Base-by-base conservation (phyloP, 1,140 invertebrate species). In the Dendrolimus kikuchii region DNA sequence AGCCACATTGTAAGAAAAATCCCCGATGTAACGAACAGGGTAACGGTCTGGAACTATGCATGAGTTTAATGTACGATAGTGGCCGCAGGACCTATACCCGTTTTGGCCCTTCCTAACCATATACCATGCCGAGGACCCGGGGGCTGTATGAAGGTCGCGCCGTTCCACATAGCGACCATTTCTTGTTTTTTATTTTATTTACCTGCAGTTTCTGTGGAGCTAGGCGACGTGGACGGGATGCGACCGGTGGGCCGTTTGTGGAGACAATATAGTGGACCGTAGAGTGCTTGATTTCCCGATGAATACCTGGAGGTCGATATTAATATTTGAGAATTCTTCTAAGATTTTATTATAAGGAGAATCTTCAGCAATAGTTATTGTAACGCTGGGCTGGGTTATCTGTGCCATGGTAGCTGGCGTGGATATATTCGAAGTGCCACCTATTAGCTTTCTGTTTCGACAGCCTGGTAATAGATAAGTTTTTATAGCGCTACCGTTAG, bases 401-500 rank as follows among this genome's bases (percentile, higher is more conserved):
- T 7, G 9, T 7, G 37, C 37, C 5, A 5, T 39, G 9, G 38
- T 9, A n/a, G 38, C 48, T 2, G 8, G 2, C 23, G 39, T 5
- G 7, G 10, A 37, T 4, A 54, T 7, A 5, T 7, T 9, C n/a
- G 52, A 48, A 4, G 6, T 36, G 5, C 40, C 40, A 36, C 42
- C 46, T n/a, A 42, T 9, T 5, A 54, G 38, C 6, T 46, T 9
- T 5, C 42, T 40, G 36, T 7, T 42, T 2, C 39, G 9, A 9
- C 52, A 54, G 23, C 48, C 46, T 5, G 40, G 39, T 5, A 54
- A 40, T 4, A 54, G 10, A 7, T 54, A 54, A 5, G 52, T 54
- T 8, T 48, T 48, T 5, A 49, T 55, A 6, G n/a, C 8, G 9
- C 37, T 50, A 0, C 53, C 46, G n/a, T 55, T 55, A 38, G 53